These are phyloP conservation scores for Morus bassanus DNA, from an alignment of 2,797 vertebrate genomes.

Conservation along the genomic window DNA sequence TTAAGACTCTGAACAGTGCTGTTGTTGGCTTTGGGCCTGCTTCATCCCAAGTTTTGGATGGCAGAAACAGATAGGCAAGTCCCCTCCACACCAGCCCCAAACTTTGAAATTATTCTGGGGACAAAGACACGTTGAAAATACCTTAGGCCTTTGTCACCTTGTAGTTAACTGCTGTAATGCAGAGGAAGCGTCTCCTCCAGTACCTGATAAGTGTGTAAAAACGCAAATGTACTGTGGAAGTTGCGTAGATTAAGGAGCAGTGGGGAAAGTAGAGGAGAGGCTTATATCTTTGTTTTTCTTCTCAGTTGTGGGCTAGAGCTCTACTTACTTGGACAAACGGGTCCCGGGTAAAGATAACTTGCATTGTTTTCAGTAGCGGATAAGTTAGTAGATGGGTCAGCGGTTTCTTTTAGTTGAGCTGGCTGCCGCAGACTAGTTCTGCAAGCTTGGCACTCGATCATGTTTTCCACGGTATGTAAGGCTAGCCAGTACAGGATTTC, in stretches of 20 bases:
- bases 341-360: neutral
- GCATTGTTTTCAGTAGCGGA: neutral
- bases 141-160: neutral
- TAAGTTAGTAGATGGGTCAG: slow-evolving; percentile 1
- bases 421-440: neutral
- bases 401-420: slow-evolving; percentile 6
- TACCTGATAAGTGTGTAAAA: neutral
- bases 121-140: neutral
- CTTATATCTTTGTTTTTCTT: neutral
- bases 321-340: neutral
- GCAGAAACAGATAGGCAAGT: neutral
- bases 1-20: neutral
- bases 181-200: neutral
- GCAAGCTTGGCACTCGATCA: neutral
- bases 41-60: neutral
- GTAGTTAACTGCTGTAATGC: neutral
- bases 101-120: neutral
- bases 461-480: neutral
- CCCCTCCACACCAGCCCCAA: neutral
- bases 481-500: neutral
- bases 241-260: neutral
- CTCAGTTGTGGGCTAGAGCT: neutral
- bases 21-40: neutral
- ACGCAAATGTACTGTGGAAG: rapidly evolving
- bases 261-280: neutral